Conservation (phyloP, 2,113 vertebrate species). For the Chrysemys picta region DNA sequence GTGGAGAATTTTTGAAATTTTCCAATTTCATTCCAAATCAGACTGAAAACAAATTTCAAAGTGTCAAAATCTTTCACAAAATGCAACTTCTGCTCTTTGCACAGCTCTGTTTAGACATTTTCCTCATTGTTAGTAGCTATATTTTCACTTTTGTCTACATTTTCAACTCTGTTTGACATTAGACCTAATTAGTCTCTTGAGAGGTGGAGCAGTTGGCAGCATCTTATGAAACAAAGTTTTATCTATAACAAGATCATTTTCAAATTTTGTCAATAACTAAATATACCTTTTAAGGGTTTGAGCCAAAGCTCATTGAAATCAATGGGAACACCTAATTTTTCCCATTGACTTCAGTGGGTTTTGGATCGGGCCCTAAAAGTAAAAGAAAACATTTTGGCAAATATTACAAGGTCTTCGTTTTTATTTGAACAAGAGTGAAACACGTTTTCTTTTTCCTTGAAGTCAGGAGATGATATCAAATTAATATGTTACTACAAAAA, state of each 20-base stretch:
- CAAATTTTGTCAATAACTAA: not conserved
- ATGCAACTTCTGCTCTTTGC: not conserved
- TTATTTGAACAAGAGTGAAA: not conserved
- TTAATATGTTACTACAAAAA: not conserved
- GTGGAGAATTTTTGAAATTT: not conserved
- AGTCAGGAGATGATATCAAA: not conserved
- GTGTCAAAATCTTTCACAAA: not conserved
- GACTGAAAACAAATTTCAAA: not conserved
- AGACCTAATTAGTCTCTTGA: not conserved
- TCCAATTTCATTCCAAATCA: not conserved
- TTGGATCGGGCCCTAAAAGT: not conserved
- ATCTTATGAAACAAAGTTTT: not conserved
- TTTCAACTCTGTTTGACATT: not conserved
- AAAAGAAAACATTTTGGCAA: not conserved
- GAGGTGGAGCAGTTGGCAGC: not conserved
- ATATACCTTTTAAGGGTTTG: not conserved
- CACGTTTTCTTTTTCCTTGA: fast-evolving
- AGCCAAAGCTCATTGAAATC: fast-evolving
- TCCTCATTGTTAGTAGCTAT: not conserved
- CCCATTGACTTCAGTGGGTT: not conserved
- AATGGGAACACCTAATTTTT: fast-evolving
- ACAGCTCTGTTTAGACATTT: not conserved
- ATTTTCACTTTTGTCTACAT: not conserved
- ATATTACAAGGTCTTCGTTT: not conserved
- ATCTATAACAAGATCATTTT: not conserved